These are phyloP conservation scores for Paracentrotus lividus DNA, from an alignment of 53 echinoderm and acorn worm genomes.

Conservation along the genomic window DNA sequence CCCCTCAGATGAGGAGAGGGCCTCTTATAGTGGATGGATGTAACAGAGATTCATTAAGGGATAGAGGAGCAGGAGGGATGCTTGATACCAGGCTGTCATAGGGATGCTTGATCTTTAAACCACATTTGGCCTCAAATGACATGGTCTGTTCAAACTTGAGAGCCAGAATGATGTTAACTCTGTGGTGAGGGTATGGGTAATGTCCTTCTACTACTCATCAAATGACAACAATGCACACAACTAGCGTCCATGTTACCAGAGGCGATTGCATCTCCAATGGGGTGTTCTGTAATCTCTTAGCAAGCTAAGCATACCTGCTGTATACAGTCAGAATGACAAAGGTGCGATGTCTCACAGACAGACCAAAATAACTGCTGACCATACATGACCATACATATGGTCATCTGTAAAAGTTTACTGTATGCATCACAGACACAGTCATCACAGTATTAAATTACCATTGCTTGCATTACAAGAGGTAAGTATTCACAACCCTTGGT, in stretches of 20 bases:
- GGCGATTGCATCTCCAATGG: background rate
- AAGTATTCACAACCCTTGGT: too few species aligned
- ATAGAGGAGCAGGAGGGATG: conserved; percentile 4
- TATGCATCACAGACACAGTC: too few species aligned
- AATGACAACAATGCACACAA: background rate
- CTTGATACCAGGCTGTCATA: conserved; percentile 23
- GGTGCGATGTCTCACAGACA: background rate
- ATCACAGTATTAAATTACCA: too few species aligned
- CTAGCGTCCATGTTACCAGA: background rate
- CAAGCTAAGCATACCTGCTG: background rate
- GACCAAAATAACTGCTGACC: background rate
- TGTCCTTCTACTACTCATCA: too few species aligned
- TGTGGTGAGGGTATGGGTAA: too few species aligned
- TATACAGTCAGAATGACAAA: background rate
- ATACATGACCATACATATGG: too few species aligned
- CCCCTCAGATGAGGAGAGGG: background rate
- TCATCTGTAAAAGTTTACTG: too few species aligned
- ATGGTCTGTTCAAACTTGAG: too few species aligned
- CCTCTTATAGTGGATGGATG: conserved; percentile 16
- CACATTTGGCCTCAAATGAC: conserved; percentile 5
- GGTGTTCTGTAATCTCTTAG: background rate
- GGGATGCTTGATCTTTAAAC: conserved; percentile 3
- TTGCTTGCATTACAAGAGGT: too few species aligned
- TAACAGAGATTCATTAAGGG: conserved; percentile 34
- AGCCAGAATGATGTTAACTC: too few species aligned